Percentiles rank a stretch among this genome's conserved stretches.
Conservation (phyloP, 1,140 invertebrate genomes). For the Apocrypta bakeri region DNA sequence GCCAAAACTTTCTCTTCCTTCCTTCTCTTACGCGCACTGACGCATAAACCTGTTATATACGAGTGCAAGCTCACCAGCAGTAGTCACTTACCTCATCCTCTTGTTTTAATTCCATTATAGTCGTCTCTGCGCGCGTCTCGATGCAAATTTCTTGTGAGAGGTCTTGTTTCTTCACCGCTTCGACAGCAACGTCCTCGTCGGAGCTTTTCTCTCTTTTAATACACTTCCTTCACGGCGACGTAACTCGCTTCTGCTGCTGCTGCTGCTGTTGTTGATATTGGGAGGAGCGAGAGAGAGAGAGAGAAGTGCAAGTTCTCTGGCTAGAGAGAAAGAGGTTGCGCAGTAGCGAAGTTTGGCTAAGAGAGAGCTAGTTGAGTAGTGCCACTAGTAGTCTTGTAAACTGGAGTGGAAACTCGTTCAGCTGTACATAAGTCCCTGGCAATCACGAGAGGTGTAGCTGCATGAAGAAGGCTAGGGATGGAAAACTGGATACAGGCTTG, state of each 20-base stretch:
- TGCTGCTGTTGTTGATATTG: slow-evolving; percentile 27
- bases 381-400: slow-evolving; percentile 2
- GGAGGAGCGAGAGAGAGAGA: not conserved
- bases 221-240: slow-evolving; percentile 8
- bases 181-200: not conserved
- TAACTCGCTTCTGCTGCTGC: slow-evolving; percentile 27
- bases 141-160: slow-evolving; percentile 64
- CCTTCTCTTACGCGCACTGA: too few species aligned
- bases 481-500: slow-evolving; percentile 14
- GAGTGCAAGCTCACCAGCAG: not conserved
- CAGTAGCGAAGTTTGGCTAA: not conserved
- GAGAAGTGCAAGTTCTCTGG: not conserved
- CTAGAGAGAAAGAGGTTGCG: not conserved
- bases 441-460: not conserved
- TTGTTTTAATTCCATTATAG: slow-evolving; percentile 70
- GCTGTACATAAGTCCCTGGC: slow-evolving; percentile 1
- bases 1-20: not conserved
- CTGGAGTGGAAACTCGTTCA: not conserved
- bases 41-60: not conserved
- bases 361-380: not conserved
- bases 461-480: not conserved
- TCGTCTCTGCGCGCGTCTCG: slow-evolving; percentile 57
- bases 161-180: slow-evolving; percentile 27
- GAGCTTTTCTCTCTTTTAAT: slow-evolving; percentile 11
- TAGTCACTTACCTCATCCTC: slow-evolving; percentile 57